phyloP scores from a whole-genome alignment of 2,888 invertebrate species.

The Drosophila buzzatii region DNA sequence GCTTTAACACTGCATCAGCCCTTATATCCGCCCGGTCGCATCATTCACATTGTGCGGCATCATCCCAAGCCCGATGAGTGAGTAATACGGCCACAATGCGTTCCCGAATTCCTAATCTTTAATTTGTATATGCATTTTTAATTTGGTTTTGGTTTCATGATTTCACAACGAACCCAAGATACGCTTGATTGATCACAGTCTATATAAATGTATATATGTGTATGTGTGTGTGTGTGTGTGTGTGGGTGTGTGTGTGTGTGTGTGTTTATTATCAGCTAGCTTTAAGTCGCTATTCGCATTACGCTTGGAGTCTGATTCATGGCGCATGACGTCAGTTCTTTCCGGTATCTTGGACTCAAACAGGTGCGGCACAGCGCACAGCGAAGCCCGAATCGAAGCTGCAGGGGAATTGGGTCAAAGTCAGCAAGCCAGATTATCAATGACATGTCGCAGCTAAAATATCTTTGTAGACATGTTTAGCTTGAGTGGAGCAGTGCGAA shows the following conservation, averaged over 20 bases:
- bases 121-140: background rate
- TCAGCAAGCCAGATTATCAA: background rate
- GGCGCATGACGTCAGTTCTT: conserved; percentile 26
- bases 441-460: background rate
- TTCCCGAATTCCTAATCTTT: conserved; percentile 2
- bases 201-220: conserved; percentile 9
- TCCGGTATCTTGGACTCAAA: conserved; percentile 8
- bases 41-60: conserved; percentile 94
- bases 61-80: conserved; percentile 92
- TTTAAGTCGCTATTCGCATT: conserved; percentile 8
- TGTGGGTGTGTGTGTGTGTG: background rate
- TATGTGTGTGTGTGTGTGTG: background rate
- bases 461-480: background rate
- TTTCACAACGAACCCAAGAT: conserved; percentile 28
- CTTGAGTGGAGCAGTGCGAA: background rate
- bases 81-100: conserved; percentile 84
- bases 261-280: conserved; percentile 30
- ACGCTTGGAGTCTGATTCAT: conserved; percentile 35
- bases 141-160: conserved; percentile 11
- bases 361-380: conserved; percentile 14
- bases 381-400: conserved; percentile 3
- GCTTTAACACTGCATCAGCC: conserved; percentile 93
- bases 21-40: conserved; percentile 93
- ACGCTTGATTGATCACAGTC: conserved; percentile 40
- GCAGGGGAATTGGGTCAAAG: background rate